phyloP scores from a whole-genome alignment of 1,140 invertebrate genomes.

The Panagrolaimus sp. region DNA sequence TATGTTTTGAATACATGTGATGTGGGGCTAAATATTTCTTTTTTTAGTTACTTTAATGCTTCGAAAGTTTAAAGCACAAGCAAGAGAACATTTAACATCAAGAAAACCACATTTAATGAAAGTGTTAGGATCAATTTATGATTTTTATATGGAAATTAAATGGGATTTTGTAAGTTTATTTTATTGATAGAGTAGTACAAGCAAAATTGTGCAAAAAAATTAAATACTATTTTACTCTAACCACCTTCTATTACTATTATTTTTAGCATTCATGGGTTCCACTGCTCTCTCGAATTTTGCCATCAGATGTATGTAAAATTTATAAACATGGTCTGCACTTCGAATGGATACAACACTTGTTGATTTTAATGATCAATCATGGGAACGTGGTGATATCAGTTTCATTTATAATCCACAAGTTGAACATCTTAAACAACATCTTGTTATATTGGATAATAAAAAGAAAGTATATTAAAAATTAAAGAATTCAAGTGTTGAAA shows the following conservation, averaged over 20 bases:
- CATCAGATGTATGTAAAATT: slow-evolving; percentile 91
- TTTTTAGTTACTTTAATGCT: slow-evolving; percentile 22
- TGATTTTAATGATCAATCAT: slow-evolving; percentile 63
- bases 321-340: slow-evolving; percentile 76
- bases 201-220: too few relatives aligned
- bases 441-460: slow-evolving; percentile 86
- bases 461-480: slow-evolving; percentile 80
- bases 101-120: slow-evolving; percentile 27
- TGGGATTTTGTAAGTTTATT: too few relatives aligned
- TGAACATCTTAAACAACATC: slow-evolving; percentile 65
- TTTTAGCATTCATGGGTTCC: slow-evolving; percentile 93
- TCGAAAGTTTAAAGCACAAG: slow-evolving; percentile 8
- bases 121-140: slow-evolving; percentile 66
- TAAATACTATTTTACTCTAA: too few relatives aligned
- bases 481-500: slow-evolving; percentile 75
- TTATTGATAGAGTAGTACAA: too few relatives aligned
- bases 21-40: too few relatives aligned
- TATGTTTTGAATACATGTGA: too few relatives aligned
- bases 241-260: too few relatives aligned
- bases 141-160: slow-evolving; percentile 96
- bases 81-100: not conserved
- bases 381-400: slow-evolving; percentile 77
- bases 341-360: slow-evolving; percentile 89
- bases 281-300: slow-evolving; percentile 85
- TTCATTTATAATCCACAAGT: slow-evolving; percentile 89